A percentile compares a stretch with the other conserved stretches of the same genome.
phyloP scores from a whole-genome alignment of 2,797 vertebrate genomes.

The Pangasius sanitwongsei region DNA sequence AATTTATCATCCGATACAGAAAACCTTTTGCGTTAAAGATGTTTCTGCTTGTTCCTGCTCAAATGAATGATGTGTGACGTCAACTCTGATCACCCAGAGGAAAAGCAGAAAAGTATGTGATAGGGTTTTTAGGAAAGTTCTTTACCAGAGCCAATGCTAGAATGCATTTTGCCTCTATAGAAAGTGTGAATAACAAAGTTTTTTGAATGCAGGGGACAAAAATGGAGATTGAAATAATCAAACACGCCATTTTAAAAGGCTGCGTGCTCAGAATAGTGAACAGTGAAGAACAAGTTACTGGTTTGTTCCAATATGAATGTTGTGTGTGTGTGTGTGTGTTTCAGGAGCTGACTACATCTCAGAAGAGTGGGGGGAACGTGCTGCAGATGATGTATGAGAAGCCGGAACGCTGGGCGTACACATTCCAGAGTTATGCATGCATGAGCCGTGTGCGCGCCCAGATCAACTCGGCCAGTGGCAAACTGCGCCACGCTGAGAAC shows the following conservation, averaged over 20 bases:
- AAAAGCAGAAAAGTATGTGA: background rate
- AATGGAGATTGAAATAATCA: background rate
- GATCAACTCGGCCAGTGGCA: constrained; percentile 77
- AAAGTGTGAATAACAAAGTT: background rate
- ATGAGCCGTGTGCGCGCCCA: constrained; percentile 90
- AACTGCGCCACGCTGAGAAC: constrained; percentile 73
- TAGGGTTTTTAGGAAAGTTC: background rate
- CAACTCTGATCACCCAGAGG: background rate
- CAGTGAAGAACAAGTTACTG: background rate
- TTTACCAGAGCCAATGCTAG: background rate
- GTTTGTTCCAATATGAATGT: background rate
- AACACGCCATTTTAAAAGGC: background rate
- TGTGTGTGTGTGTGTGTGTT: constrained; percentile 17
- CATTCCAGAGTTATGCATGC: constrained; percentile 92
- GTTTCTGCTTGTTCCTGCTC: background rate
- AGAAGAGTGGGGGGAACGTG: constrained; percentile 88
- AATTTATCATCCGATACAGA: background rate
- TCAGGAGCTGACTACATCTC: constrained; percentile 87
- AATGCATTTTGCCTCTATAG: background rate
- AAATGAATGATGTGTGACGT: background rate
- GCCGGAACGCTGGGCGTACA: constrained; percentile 91
- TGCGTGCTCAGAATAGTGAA: background rate
- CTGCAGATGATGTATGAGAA: constrained; percentile 93
- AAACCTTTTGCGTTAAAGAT: background rate
- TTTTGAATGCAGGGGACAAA: background rate